These are phyloP conservation scores for Sinosuthora webbiana DNA, from an alignment of 2,113 vertebrate species.

Conservation along the genomic window DNA sequence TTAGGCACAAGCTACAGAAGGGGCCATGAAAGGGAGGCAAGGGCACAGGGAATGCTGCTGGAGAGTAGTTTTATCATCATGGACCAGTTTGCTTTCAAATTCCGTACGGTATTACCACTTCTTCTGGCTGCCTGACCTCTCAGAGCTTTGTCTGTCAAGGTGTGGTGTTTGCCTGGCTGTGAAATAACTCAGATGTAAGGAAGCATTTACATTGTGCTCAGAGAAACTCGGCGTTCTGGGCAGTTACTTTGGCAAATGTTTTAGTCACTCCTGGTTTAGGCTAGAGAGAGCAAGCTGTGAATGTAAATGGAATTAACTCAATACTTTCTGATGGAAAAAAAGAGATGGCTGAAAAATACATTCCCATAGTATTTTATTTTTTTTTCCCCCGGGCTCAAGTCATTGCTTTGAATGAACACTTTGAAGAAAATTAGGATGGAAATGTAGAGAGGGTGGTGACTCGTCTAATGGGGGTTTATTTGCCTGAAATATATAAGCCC, in stretches of 20 bases:
- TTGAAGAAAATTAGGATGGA: neutral
- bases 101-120: accelerated
- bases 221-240: neutral
- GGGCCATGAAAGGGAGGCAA: neutral
- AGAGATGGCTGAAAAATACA: neutral
- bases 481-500: neutral
- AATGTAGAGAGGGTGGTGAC: neutral
- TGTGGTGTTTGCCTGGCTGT: neutral
- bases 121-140: neutral
- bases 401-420: neutral
- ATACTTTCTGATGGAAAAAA: neutral
- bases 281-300: neutral
- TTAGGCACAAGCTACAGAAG: neutral
- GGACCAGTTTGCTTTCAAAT: neutral
- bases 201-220: neutral
- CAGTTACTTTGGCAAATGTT: neutral
- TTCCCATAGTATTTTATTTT: neutral
- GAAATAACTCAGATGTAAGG: neutral
- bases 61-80: neutral
- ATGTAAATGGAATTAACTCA: conserved; percentile 1
- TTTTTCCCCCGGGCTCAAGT: neutral
- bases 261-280: neutral
- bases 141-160: neutral
- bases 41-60: neutral
- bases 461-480: neutral